Evolutionary conservation across 2,113 vertebrate species (phyloP).

Genomic region (Tyto alba): DNA sequence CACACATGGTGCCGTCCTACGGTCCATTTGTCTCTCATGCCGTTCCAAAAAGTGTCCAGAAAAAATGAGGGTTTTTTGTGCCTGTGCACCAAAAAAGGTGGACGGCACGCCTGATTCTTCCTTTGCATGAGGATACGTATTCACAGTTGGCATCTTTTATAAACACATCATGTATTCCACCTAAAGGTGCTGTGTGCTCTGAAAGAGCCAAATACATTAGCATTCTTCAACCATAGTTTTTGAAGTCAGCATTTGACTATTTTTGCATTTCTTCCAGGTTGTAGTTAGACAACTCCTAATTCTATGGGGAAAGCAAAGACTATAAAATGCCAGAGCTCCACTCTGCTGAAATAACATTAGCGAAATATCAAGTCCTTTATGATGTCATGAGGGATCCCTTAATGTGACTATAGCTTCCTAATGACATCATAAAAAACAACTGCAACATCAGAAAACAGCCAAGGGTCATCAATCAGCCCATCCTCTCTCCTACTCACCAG

Average conservation of each 20-base stretch:
- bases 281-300: conserved; percentile 72
- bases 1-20: not conserved
- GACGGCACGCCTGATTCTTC: not conserved
- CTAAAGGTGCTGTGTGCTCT: conserved; percentile 56
- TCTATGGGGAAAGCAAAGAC: conserved; percentile 66
- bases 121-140: not conserved
- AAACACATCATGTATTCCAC: conserved; percentile 67
- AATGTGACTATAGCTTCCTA: conserved; percentile 72
- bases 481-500: conserved; percentile 39
- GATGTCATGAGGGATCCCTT: conserved; percentile 82
- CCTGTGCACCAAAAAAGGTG: not conserved
- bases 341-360: conserved; percentile 78
- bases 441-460: conserved; percentile 66
- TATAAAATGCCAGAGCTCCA: conserved; percentile 75
- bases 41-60: not conserved
- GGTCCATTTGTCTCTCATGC: not conserved
- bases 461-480: conserved; percentile 74
- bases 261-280: conserved; percentile 77
- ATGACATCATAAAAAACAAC: conserved; percentile 81
- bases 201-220: conserved; percentile 60
- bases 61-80: not conserved
- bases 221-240: conserved; percentile 68
- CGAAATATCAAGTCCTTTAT: conserved; percentile 81
- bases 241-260: conserved; percentile 74
- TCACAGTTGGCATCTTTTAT: conserved; percentile 12